A percentile compares a stretch with the other conserved stretches of the same genome.
Conservation (phyloP, 2,797 vertebrate genomes). For the Adelosebastes latens region DNA sequence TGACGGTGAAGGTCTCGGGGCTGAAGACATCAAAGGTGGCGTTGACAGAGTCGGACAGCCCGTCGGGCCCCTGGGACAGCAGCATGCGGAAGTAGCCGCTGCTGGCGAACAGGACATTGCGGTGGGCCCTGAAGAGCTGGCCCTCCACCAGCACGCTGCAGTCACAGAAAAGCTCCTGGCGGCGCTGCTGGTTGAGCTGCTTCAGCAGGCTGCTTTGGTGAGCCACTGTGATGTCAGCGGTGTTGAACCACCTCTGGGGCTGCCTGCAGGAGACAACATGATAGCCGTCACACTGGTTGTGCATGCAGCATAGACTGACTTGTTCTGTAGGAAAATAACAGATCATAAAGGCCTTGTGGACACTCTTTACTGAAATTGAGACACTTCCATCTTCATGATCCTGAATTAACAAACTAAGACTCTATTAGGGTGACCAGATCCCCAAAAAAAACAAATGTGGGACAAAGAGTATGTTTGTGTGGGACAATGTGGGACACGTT, state of each 20-base stretch:
- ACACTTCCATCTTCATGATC: not conserved
- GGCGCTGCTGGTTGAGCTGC: slow-evolving; percentile 94
- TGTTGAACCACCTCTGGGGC: slow-evolving; percentile 82
- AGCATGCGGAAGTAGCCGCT: slow-evolving; percentile 99
- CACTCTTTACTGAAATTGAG: not conserved
- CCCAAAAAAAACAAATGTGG: too few species aligned
- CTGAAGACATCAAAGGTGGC: slow-evolving; percentile 95
- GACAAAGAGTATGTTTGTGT: too few species aligned
- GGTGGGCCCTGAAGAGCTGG: slow-evolving; percentile 94
- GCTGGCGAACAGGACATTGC: slow-evolving; percentile 94
- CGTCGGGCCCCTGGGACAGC: slow-evolving; percentile 87
- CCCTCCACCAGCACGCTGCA: slow-evolving; percentile 95
- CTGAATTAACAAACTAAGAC: not conserved
- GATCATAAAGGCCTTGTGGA: not conserved
- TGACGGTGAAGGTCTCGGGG: slow-evolving; percentile 93
- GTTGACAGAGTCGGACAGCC: slow-evolving; percentile 83
- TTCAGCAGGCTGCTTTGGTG: slow-evolving; percentile 93
- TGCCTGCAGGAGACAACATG: slow-evolving; percentile 75
- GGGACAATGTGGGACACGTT: too few species aligned
- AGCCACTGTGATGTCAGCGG: slow-evolving; percentile 91
- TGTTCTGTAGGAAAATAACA: slow-evolving; percentile 3
- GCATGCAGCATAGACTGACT: not conserved
- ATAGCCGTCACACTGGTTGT: slow-evolving; percentile 26
- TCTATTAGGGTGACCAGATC: not conserved
- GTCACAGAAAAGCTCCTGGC: slow-evolving; percentile 95